Evolutionary conservation across 2,113 vertebrate genomes (phyloP), one percentile per base, ranked within the genome.

Genomic region (Craseonycteris thonglongyai): DNA sequence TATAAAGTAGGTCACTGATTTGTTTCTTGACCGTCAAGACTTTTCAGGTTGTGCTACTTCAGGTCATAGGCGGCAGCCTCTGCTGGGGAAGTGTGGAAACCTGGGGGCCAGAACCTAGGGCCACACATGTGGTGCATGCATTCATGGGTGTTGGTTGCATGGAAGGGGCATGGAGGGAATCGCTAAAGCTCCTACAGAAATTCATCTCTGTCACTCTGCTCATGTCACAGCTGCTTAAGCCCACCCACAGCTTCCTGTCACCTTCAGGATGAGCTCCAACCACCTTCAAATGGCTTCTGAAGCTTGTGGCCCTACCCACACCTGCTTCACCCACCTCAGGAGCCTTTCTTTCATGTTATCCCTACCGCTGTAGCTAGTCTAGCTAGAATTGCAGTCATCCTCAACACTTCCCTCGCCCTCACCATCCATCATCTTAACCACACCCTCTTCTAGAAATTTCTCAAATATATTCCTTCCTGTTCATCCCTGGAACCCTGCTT

Each of bases 1-100:
- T 59, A 40, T 71, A 91, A 95, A 83, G 45, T 89, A 83, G 90
- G 87, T 80, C 88, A 38, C 58, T 19, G 51, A 89, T 65, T 49
- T 30, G 38, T 72, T 88, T 47, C 18, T 71, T 75, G 74, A 91
- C 72, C 0, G 0, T 89, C 92, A 93, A 69, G 83, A 63, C 51
- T 38, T 93, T 71, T 91, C 59, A 85, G 88, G 66, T 59, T 51
- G n/a, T 88, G 33, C 58, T 40, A 54, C 7, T 35, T 84, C 59
- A 76, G 91, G 71, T 66, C 0, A 0, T 84, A 40, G 47, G 88
- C 28, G 59, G 80, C 68, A 75, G 92, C 79, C 80, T 49, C 13
- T 1, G 0, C 59, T 12, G 7, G 33, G 22, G 7, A 59, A 38
- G 49, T 30, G 0, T 35, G 72, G 49, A 69, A 47, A 47, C 69